Evolutionary conservation across 2,113 vertebrate species (phyloP).

Genomic region (Pollimyrus isidori): DNA sequence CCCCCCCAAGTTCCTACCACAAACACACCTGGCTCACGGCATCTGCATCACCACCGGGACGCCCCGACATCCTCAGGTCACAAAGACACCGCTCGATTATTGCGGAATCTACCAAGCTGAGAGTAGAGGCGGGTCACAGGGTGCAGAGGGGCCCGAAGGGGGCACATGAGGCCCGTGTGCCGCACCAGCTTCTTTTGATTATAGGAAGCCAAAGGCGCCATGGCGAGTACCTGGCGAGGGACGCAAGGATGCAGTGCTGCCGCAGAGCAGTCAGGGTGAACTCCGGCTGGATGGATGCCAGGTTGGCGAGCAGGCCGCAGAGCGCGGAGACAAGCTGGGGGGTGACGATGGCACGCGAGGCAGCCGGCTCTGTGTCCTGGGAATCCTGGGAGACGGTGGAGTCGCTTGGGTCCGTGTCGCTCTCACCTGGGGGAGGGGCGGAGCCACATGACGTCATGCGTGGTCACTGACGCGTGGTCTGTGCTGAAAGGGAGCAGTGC

Average conservation of each 20-base stretch:
- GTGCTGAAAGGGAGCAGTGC: neutral
- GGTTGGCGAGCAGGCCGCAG: constrained; percentile 77
- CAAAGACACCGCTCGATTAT: constrained; percentile 63
- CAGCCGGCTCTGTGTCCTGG: constrained; percentile 44
- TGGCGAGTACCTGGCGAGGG: constrained; percentile 68
- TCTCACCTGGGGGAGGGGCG: constrained; percentile 63
- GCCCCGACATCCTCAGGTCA: constrained; percentile 63
- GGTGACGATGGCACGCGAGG: constrained; percentile 68
- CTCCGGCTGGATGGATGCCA: constrained; percentile 68
- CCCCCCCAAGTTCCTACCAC: neutral
- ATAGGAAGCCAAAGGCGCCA: neutral
- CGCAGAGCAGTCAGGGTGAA: constrained; percentile 69
- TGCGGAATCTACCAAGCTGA: constrained; percentile 64
- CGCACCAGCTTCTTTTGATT: neutral
- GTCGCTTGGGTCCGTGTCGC: constrained; percentile 58
- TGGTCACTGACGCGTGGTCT: neutral
- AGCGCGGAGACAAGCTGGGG: constrained; percentile 75
- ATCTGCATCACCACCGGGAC: constrained; percentile 56
- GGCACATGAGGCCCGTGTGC: too few relatives aligned
- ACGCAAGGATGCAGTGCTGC: constrained; percentile 60
- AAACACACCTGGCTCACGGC: constrained; percentile 73
- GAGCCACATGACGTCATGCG: neutral
- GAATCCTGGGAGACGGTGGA: constrained; percentile 58
- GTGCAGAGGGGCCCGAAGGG: neutral
- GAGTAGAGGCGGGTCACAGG: constrained; percentile 22